These are phyloP conservation scores for Ypsolopha sequella DNA, from an alignment of 2,888 invertebrate genomes.

Conservation along the genomic window DNA sequence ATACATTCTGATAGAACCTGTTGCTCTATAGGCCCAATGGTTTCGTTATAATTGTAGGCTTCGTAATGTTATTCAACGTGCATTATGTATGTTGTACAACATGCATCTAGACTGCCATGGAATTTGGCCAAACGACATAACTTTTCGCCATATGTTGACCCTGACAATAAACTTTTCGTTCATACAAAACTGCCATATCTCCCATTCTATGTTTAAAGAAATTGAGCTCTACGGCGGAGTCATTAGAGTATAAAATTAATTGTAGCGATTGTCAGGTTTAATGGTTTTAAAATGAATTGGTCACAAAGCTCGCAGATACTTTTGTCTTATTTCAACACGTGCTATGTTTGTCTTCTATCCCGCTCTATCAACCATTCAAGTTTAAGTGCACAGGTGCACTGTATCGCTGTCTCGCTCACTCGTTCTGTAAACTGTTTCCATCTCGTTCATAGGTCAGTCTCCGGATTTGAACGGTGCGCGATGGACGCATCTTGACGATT, in stretches of 20 bases:
- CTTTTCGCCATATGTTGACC: conserved; percentile 66
- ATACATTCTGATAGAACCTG: no score
- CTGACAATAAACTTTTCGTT: conserved; percentile 47
- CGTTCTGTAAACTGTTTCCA: conserved; percentile 30
- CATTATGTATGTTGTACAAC: no score
- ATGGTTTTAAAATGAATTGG: conserved; percentile 13
- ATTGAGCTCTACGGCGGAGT: conserved; percentile 13
- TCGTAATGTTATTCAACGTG: no score
- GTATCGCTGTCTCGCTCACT: conserved; percentile 41
- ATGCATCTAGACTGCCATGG: conserved; percentile 18
- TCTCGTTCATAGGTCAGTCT: conserved; percentile 42
- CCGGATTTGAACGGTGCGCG: conserved; percentile 23
- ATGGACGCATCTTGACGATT: conserved; percentile 22
- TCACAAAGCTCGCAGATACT: conserved; percentile 2
- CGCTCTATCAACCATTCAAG: conserved; percentile 47
- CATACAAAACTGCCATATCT: conserved; percentile 16
- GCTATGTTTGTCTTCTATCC: conserved; percentile 52
- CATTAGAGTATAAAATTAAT: conserved; percentile 15
- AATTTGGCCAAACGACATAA: conserved; percentile 43
- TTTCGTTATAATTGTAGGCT: no score
- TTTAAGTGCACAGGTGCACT: conserved; percentile 64
- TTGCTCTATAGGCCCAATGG: no score
- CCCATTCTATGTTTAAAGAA: conserved; percentile 11
- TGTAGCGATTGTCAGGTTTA: conserved; percentile 17
- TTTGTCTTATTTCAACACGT: conserved; percentile 40